Evolutionary conservation across 2,888 invertebrate species (phyloP).

Genomic region (Pseudanteris insignis): DNA sequence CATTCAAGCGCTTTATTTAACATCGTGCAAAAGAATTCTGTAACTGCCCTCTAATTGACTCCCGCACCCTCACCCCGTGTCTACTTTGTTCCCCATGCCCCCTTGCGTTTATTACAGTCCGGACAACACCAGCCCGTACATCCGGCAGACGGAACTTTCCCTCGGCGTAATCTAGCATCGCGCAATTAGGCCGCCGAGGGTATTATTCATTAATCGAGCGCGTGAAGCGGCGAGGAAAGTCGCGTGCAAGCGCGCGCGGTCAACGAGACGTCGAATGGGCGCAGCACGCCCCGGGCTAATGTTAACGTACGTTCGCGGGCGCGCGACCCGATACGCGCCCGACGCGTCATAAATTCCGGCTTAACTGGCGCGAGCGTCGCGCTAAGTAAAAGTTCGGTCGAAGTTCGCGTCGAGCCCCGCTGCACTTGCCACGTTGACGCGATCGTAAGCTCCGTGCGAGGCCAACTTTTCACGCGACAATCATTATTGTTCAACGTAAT

Average conservation of each 20-base stretch:
- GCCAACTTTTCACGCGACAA: slow-evolving; percentile 19
- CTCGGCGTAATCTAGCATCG: slow-evolving; percentile 34
- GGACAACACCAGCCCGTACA: slow-evolving; percentile 31
- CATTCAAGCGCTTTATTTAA: too few relatives aligned
- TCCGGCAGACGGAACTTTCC: slow-evolving; percentile 43
- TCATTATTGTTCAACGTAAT: slow-evolving; percentile 11
- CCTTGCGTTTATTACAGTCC: too few relatives aligned
- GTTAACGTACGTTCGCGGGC: slow-evolving; percentile 30
- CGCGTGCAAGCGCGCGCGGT: slow-evolving; percentile 36
- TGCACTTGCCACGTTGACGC: slow-evolving; percentile 4
- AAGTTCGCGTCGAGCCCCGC: slow-evolving; percentile 17
- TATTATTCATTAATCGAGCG: slow-evolving; percentile 37
- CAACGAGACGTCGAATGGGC: slow-evolving; percentile 36
- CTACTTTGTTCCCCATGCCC: too few relatives aligned
- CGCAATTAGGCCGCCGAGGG: slow-evolving; percentile 41
- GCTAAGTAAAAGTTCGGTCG: slow-evolving; percentile 30
- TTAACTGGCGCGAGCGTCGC: slow-evolving; percentile 20
- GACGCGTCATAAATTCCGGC: too few relatives aligned
- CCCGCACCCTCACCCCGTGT: too few relatives aligned
- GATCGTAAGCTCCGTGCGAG: slow-evolving; percentile 12
- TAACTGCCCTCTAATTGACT: too few relatives aligned
- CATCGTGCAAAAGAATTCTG: too few relatives aligned
- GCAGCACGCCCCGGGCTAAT: slow-evolving; percentile 33
- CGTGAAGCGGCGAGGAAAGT: slow-evolving; percentile 34
- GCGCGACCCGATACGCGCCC: too few relatives aligned